A percentile compares a stretch with the other conserved stretches of the same genome.
Conservation (phyloP, 2,888 invertebrate species). For the Nymphalis polychloros region DNA sequence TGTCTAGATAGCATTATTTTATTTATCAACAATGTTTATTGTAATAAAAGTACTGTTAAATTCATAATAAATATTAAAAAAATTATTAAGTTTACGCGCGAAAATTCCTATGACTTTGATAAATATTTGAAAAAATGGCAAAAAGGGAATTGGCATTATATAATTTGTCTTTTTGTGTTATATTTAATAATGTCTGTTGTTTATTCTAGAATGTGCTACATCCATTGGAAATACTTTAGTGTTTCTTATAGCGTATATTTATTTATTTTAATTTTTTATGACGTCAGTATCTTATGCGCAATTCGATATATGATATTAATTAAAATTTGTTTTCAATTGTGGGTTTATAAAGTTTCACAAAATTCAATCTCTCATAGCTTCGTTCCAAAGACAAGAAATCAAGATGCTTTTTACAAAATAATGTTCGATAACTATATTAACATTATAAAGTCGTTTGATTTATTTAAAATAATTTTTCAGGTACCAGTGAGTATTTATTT, state of each 20-base stretch:
- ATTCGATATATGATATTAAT: slow-evolving; percentile 26
- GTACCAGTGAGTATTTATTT: slow-evolving; percentile 20
- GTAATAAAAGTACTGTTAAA: slow-evolving; percentile 8
- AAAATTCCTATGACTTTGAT: neutral
- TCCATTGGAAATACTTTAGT: neutral
- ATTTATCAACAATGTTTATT: slow-evolving; percentile 23
- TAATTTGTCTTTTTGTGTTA: neutral
- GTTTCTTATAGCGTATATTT: slow-evolving; percentile 6
- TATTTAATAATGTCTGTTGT: neutral
- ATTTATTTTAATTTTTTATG: slow-evolving; percentile 20
- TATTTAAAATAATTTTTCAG: slow-evolving; percentile 25
- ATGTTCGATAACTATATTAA: slow-evolving; percentile 17
- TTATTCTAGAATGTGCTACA: neutral
- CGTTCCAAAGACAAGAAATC: neutral
- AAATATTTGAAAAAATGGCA: slow-evolving; percentile 22
- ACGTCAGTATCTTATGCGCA: slow-evolving; percentile 29
- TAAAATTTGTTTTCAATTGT: slow-evolving; percentile 9
- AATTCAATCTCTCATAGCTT: neutral
- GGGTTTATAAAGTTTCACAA: slow-evolving; percentile 22
- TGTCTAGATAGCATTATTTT: slow-evolving; percentile 14
- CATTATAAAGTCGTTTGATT: slow-evolving; percentile 28
- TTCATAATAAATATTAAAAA: slow-evolving; percentile 32
- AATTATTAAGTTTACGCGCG: neutral
- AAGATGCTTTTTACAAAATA: neutral
- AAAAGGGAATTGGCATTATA: slow-evolving; percentile 14